Percentiles rank a stretch among this genome's conserved stretches.
phyloP scores from a whole-genome alignment of 1,140 invertebrate genomes.

The Wasmannia auropunctata region DNA sequence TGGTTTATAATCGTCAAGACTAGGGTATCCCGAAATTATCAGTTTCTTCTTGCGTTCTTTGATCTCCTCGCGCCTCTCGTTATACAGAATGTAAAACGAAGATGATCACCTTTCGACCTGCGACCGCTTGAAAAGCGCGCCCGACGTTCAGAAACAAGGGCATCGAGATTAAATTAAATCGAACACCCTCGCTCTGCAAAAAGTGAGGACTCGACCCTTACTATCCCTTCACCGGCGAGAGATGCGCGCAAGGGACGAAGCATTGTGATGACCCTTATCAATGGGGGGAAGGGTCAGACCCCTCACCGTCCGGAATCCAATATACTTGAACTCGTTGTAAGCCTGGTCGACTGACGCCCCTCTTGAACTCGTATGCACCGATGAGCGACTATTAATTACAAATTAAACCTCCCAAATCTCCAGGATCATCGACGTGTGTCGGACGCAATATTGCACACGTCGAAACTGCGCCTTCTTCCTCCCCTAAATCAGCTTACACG shows the following conservation, averaged over 20 bases:
- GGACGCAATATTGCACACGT: slow-evolving; percentile 35
- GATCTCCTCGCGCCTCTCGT: neutral
- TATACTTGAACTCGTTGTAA: slow-evolving; percentile 78
- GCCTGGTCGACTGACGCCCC: slow-evolving; percentile 62
- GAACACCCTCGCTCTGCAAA: slow-evolving; percentile 67
- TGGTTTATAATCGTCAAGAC: neutral
- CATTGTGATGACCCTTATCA: slow-evolving; percentile 82
- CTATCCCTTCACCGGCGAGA: slow-evolving; percentile 62
- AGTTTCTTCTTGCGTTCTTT: neutral
- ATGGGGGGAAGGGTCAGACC: slow-evolving; percentile 75
- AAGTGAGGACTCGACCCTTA: slow-evolving; percentile 64
- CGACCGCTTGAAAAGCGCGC: neutral
- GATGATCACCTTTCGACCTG: slow-evolving; percentile 23
- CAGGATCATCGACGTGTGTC: neutral
- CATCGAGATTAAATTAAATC: slow-evolving; percentile 75
- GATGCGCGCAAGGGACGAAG: slow-evolving; percentile 69
- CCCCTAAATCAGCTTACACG: neutral
- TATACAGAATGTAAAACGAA: slow-evolving; percentile 16
- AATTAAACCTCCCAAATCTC: slow-evolving; percentile 72
- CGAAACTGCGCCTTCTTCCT: neutral
- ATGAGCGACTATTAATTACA: slow-evolving; percentile 75
- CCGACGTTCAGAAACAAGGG: slow-evolving; percentile 43
- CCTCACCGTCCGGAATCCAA: slow-evolving; percentile 78
- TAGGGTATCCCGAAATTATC: neutral
- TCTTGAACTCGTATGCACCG: slow-evolving; percentile 67